These are phyloP conservation scores for Sylvia borin DNA, from an alignment of 2,797 vertebrate genomes.

Conservation along the genomic window DNA sequence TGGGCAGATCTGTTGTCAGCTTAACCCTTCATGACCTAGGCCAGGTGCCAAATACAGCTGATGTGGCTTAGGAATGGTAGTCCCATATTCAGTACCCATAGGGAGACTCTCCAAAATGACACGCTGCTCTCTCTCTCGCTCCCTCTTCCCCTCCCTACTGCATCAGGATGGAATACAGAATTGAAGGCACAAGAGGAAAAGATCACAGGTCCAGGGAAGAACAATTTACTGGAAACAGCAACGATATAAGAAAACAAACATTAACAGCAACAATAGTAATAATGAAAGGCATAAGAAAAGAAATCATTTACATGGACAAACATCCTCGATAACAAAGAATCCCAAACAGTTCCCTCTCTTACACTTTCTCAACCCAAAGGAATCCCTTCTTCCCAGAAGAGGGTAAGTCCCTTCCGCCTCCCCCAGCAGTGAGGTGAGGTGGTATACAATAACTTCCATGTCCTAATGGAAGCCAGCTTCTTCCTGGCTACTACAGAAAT, in stretches of 20 bases:
- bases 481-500: background rate
- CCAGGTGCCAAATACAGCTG: accelerated
- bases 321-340: background rate
- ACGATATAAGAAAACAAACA: background rate
- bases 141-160: background rate
- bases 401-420: too few relatives aligned
- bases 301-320: background rate
- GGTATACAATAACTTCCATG: background rate
- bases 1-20: background rate
- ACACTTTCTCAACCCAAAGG: background rate
- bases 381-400: background rate
- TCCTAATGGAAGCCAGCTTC: background rate
- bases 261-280: background rate
- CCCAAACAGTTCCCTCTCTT: background rate
- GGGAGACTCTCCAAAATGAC: background rate
- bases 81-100: background rate
- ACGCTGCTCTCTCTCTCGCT: accelerated
- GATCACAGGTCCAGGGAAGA: background rate
- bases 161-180: background rate
- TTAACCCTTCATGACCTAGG: background rate
- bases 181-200: background rate
- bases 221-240: background rate
- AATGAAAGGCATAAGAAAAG: background rate
- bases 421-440: accelerated
- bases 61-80: background rate